Evolutionary conservation across 2,113 vertebrate genomes (phyloP), one percentile per base, ranked within the genome.

Genomic region (Leptodactylus fuscus): DNA sequence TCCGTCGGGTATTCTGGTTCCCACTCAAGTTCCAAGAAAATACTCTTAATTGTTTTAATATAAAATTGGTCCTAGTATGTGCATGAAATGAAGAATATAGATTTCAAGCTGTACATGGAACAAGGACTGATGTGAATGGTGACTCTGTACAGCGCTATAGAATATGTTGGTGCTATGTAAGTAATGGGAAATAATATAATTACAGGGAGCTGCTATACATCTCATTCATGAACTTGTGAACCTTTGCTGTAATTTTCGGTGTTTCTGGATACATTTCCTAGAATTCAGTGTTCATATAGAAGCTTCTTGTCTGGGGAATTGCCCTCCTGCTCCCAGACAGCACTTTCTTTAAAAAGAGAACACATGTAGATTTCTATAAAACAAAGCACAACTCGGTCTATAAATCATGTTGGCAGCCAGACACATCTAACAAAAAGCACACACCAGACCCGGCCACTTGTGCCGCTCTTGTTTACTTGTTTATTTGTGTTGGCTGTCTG

Each of bases 371-470:
- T 32, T 77, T 51, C 49, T 13, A 36, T 55, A 74, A 74, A 48
- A 74, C 10, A 74, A 48, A 51, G 44, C 46, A 48, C 46, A 58
- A n/a, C 34, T 41, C 76, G 6, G 9, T 55, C 29, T 38, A 62
- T 75, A 83, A 83, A 83, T 83, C 82, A 75, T 34, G 34, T 62
- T 82, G 69, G 27, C 81, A 38, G 49, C 34, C 22, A 58, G 49
- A 73, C 70, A 48, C n/a, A 83, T 83, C 38, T 3, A 62, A 60
- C 71, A 75, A 71, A 38, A 48, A 36, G 49, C 34, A 60, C 36
- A 27, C 70, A 75, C 38, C 29, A 48, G 81, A 36, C 67, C n/a
- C 34, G 16, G 24, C 34, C n/a, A 38, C 18, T 58, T 36, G 51
- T 36, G 16, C 27, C 1, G 51, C 49, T 32, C 70, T 70, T 82